A percentile compares a stretch with the other conserved stretches of the same genome.
Conservation (phyloP, 1,140 invertebrate genomes). For the Hetaerina americana region DNA sequence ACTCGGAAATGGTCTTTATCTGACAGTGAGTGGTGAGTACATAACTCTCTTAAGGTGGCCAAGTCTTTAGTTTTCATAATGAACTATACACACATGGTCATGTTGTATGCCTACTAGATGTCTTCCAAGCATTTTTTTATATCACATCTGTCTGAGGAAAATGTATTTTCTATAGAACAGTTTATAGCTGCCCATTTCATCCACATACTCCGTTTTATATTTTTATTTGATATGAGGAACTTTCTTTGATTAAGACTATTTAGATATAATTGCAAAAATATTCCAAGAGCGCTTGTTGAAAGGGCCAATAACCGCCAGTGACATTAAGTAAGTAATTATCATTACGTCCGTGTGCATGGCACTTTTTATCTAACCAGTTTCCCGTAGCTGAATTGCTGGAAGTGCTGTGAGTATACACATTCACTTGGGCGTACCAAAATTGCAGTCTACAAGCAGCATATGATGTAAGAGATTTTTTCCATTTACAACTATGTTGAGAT, state of each 20-base stretch:
- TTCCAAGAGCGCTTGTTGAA: neutral
- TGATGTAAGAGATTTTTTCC: neutral
- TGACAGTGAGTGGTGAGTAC: slow-evolving; percentile 8
- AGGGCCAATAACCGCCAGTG: neutral
- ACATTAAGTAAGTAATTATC: neutral
- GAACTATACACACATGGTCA: slow-evolving; percentile 4
- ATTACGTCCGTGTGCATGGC: neutral
- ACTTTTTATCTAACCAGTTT: neutral
- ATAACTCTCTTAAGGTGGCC: slow-evolving; percentile 7
- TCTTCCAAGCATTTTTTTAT: neutral
- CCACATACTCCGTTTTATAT: neutral
- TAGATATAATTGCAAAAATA: neutral
- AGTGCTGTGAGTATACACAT: neutral
- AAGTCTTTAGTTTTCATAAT: slow-evolving; percentile 5
- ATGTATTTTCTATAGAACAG: neutral
- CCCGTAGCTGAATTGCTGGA: neutral
- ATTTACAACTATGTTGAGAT: neutral
- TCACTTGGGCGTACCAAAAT: neutral
- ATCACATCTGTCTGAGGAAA: neutral
- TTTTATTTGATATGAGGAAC: neutral
- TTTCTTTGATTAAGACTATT: neutral
- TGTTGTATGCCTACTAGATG: neutral
- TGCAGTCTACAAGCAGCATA: neutral
- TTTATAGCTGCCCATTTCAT: neutral
- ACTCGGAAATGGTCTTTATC: neutral